Evolutionary conservation across 37 sponge, comb jelly and placozoan genomes (phyloP).

Genomic region (Ephydatia muelleri): DNA sequence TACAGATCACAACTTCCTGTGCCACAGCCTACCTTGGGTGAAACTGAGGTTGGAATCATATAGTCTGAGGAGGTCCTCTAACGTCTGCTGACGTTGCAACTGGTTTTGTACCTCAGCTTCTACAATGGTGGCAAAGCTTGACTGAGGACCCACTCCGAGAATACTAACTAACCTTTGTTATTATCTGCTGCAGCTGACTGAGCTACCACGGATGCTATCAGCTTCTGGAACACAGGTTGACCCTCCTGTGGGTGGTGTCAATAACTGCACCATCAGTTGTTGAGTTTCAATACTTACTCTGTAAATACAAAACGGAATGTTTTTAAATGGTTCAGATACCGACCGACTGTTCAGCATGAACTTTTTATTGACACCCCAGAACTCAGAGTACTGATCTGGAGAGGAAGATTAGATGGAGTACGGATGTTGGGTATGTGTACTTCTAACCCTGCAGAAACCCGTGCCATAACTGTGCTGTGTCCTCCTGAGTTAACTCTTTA

Average conservation of each 20-base stretch:
- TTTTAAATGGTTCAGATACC: constrained; percentile 59
- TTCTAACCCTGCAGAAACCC: constrained; percentile 43
- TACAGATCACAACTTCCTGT: background rate
- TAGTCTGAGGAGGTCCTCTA: background rate
- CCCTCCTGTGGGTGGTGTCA: constrained; percentile 17
- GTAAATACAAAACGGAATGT: constrained; percentile 82
- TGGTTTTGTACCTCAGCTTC: background rate
- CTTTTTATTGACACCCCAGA: constrained; percentile 82
- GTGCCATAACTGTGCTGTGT: constrained; percentile 76
- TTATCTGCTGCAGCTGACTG: background rate
- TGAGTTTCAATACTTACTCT: constrained; percentile 23
- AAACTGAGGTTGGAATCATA: constrained; percentile 9
- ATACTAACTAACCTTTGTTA: background rate
- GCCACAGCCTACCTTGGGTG: background rate
- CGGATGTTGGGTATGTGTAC: background rate
- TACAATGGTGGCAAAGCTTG: background rate
- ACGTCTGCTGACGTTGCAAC: background rate
- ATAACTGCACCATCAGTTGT: background rate
- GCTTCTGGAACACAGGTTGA: constrained; percentile 26
- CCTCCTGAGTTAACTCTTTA: constrained; percentile 57
- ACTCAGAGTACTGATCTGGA: constrained; percentile 73
- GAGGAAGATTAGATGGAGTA: background rate
- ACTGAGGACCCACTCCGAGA: too few relatives aligned
- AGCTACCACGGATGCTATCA: constrained; percentile 13
- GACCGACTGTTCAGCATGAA: constrained; percentile 73